Percentiles rank a stretch among this genome's conserved stretches.
Evolutionary conservation across 2,113 vertebrate species (phyloP).

Genomic region (Rattus rattus): DNA sequence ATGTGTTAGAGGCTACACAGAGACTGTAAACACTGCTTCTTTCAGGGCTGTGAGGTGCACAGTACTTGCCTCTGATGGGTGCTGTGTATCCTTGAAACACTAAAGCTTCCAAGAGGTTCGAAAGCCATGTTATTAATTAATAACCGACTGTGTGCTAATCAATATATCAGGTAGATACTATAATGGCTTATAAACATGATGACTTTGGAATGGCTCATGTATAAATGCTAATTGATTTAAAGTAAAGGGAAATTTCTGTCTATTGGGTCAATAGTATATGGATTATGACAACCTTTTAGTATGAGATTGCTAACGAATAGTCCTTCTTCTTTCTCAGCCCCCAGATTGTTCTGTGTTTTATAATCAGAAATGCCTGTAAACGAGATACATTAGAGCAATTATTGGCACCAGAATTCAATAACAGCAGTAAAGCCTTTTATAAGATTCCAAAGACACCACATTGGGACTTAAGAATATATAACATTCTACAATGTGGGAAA

Average conservation of each 20-base stretch:
- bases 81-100: constrained; percentile 40
- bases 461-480: neutral
- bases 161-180: constrained; percentile 66
- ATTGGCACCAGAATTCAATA: constrained; percentile 53
- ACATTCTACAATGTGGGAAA: neutral
- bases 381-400: constrained; percentile 44
- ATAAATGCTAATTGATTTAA: constrained; percentile 79
- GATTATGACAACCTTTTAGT: constrained; percentile 64
- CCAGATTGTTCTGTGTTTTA: constrained; percentile 10
- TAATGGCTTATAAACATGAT: constrained; percentile 75
- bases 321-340: neutral
- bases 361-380: constrained; percentile 68
- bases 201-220: constrained; percentile 73
- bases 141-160: constrained; percentile 70
- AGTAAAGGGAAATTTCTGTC: constrained; percentile 65
- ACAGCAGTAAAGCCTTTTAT: constrained; percentile 12
- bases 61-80: neutral
- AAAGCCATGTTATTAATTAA: constrained; percentile 78
- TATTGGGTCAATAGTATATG: constrained; percentile 60
- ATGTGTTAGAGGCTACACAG: neutral
- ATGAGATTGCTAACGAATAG: constrained; percentile 59
- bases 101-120: constrained; percentile 39
- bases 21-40: neutral
- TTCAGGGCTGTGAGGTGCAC: too few relatives aligned
- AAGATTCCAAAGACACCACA: neutral